Evolutionary conservation across 2,113 vertebrate genomes (phyloP), one percentile per base, ranked within the genome.

Genomic region (Boulengeromyrus knoepffleri): DNA sequence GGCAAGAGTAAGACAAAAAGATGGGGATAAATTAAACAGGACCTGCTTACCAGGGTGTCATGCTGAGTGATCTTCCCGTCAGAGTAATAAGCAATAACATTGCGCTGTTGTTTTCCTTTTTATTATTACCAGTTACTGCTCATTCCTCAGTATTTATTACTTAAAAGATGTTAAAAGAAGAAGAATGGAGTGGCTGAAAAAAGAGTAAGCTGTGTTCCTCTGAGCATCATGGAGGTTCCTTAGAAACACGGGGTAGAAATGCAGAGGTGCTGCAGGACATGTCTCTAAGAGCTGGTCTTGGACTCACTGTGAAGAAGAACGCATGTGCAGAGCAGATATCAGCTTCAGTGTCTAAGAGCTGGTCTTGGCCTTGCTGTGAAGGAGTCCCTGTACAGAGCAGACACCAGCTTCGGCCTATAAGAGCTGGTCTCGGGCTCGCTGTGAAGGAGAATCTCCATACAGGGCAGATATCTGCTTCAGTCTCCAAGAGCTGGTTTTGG

Each of bases 21-120:
- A 17, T 46, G 50, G 8, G 56, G 42, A 88, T 88, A 66, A 87
- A 58, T 88, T 66, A 88, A 88, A 46, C 36, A 88, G 87, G 31
- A 46, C 39, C 87, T 66, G 36, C 24, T 66, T 62, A 24, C 52
- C 5, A 5, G 36, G 31, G 87, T 45, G 58, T 66, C 56, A 45
- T 7, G 27, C 52, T 62, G 53, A 56, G 31, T 53, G 49, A 87
- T 87, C 50, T 87, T 49, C 31, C 86, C 36, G 3, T 15, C 85
- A 52, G 49, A 53, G 85, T 87, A 87, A 53, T 27, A 36, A 87
- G 50, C 85, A 87, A 86, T 86, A 49, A 86, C 84, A 27, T 1
- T 47, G 24, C 39, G 49, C 50, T 87, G 24, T 36, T 87, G 36
- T 80, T 80, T 80, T 31, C 31, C 31, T 80, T 42, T 39, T 42